Evolutionary conservation across 2,888 invertebrate species (phyloP).

Genomic region (Acleris emargana): DNA sequence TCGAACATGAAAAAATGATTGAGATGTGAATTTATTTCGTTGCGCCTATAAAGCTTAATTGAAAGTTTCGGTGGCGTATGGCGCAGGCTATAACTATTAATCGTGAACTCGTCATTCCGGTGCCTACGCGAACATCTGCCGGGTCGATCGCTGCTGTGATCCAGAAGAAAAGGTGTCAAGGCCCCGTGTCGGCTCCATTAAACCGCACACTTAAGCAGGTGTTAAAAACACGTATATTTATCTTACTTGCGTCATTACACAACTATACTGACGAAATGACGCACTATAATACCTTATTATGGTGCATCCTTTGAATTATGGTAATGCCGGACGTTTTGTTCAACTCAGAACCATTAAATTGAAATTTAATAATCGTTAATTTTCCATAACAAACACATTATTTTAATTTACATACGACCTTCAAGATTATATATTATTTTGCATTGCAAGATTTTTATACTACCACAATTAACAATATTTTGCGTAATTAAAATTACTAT

Average conservation of each 20-base stretch:
- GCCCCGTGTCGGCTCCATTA: constrained; percentile 45
- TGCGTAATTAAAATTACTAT: too few species aligned
- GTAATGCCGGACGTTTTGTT: background rate
- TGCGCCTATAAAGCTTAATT: constrained; percentile 30
- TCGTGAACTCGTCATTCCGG: constrained; percentile 9
- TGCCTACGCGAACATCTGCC: constrained; percentile 8
- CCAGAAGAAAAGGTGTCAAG: constrained; percentile 56
- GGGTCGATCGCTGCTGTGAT: constrained; percentile 35
- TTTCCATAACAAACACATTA: constrained; percentile 4
- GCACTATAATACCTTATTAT: constrained; percentile 35
- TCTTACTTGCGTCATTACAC: constrained; percentile 46
- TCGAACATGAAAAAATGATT: constrained; percentile 40
- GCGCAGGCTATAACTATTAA: constrained; percentile 1
- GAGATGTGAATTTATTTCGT: constrained; percentile 31
- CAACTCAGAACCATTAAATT: background rate
- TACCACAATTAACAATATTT: too few species aligned
- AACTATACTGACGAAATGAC: constrained; percentile 37
- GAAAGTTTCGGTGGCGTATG: constrained; percentile 12
- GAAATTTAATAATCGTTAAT: too few species aligned
- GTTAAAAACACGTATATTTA: constrained; percentile 47
- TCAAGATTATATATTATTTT: background rate
- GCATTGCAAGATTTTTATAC: background rate
- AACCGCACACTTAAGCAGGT: constrained; percentile 48
- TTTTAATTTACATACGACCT: constrained; percentile 14
- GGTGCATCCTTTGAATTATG: constrained; percentile 40